Evolutionary conservation across 53 echinoderm and acorn worm species (phyloP), one percentile per base, ranked within the genome.

Genomic region (Paracentrotus lividus): DNA sequence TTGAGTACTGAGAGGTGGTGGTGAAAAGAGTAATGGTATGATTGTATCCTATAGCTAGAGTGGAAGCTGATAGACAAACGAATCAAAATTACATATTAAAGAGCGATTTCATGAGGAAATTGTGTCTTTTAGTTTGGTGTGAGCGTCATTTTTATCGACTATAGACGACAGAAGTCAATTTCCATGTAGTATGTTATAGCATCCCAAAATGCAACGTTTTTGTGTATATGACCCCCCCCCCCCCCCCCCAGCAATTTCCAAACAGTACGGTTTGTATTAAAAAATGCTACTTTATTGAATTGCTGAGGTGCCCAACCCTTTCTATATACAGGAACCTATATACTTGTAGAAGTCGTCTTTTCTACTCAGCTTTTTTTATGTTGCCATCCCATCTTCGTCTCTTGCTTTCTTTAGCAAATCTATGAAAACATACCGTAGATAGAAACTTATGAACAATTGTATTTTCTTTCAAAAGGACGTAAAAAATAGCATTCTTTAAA

Each of bases 101-200:
- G 45, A 45, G 81, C 44, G 9, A 26, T 81, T 76, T 81, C 26
- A 81, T 81, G 81, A 21, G 44, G 47, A 81, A 81, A 81, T 20
- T 72, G 40, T 72, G 40, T 2, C 18, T 72, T 64, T 67, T 72
- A 5, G 32, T 72, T 72, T 72, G 72, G 18, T 20, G 5, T 38
- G 9, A 18, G 72, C 40, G 72, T 72, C 72, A 21, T 40, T 38
- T 72, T 6, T 26, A 40, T 72, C 38, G 32, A 36, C 18, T 72
- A 6, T 27, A 38, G 72, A 85, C 49, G 51, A n/a, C 9, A 31
- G 49, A 21, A 18, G 38, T 72, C 40, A 38, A 72, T 72, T 36
- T 38, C 18, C 36, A 40, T 1, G 64, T 10, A 29, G 31, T 64
- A 27, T n/a, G 61, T 8, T 4, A 61, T 26, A 18, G 61, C 26